These are phyloP conservation scores for Gambelia wislizenii DNA, from an alignment of 2,797 vertebrate genomes.

Conservation along the genomic window DNA sequence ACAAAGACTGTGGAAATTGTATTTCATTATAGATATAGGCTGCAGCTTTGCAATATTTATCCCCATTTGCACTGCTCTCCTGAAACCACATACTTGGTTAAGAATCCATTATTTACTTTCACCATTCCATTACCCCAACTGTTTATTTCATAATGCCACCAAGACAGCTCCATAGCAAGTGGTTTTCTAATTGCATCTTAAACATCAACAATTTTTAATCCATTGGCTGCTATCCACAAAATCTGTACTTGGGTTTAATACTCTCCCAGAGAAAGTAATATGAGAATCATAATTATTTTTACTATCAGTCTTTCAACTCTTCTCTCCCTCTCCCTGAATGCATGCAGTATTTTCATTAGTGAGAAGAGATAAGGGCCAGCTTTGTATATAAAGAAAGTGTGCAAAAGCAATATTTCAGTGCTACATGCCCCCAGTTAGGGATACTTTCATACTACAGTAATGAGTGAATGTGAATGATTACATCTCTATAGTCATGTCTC, in stretches of 20 bases:
- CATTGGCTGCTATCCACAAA: slow-evolving; percentile 28
- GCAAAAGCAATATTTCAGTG: background rate
- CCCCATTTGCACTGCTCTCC: background rate
- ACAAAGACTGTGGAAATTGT: background rate
- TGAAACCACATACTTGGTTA: slow-evolving; percentile 7
- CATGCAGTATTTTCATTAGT: background rate
- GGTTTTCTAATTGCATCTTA: slow-evolving; percentile 30
- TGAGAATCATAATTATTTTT: slow-evolving; percentile 9
- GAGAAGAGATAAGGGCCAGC: background rate
- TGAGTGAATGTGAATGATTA: background rate
- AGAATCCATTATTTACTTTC: slow-evolving; percentile 13
- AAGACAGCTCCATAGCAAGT: slow-evolving; percentile 3
- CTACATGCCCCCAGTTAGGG: background rate
- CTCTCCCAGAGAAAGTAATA: background rate
- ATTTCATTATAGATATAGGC: background rate
- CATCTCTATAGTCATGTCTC: background rate
- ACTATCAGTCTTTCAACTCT: slow-evolving; percentile 7
- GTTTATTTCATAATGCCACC: slow-evolving; percentile 13
- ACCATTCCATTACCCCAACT: background rate
- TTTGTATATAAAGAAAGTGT: background rate
- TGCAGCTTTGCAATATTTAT: background rate
- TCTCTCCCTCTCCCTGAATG: background rate
- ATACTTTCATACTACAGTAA: background rate
- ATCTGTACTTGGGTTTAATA: slow-evolving; percentile 17
- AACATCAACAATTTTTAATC: slow-evolving; percentile 18